Base-by-base conservation (phyloP, 2,888 invertebrate species). In the Nymphalis urticae region DNA sequence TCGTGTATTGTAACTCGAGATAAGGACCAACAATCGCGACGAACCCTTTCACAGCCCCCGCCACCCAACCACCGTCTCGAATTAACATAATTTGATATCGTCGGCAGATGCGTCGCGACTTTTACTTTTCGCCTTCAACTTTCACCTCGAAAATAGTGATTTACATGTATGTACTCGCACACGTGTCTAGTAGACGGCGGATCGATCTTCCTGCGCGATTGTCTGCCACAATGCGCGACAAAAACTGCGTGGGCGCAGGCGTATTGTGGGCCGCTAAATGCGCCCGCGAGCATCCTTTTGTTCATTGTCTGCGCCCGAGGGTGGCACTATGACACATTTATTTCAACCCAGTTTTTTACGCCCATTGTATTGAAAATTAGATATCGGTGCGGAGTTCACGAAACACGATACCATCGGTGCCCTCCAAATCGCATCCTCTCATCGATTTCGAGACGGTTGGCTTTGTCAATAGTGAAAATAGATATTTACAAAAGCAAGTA, bases 281-380 rank as follows among this genome's bases (percentile, higher is more conserved):
- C 83, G 82, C 82, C 62, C 72, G 83, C 82, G 85, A 79, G 27
- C 62, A 50, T 80, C 82, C 85, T 87, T 90, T 89, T 88, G 90
- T 89, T 83, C 91, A 90, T 92, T 91, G 91, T 92, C 80, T 87
- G 87, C 80, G 79, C 77, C 77, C 79, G 87, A 86, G 91, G 92
- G 92, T 92, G 91, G 90, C 90, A 85, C 90, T 90, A 89, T 88
- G 92, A 92, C 92, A 92, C 90, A 90, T 90, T 90, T 90, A 90
- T 91, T 90, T 89, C 87, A 84, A 87, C 86, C 86, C 82, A 87
- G 85, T 90, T 90, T 91, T 92, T 91, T 89, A 88, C 85, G 80
- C 83, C 89, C 90, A 92, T 92, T 92, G 92, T 92, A 88, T 91
- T 90, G 88, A 83, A 88, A 90, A 91, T 90, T 89, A 90, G 89